A percentile compares a stretch with the other conserved stretches of the same genome.
Evolutionary conservation across 2,888 invertebrate genomes (phyloP).

Genomic region (Eupeodes luniger): DNA sequence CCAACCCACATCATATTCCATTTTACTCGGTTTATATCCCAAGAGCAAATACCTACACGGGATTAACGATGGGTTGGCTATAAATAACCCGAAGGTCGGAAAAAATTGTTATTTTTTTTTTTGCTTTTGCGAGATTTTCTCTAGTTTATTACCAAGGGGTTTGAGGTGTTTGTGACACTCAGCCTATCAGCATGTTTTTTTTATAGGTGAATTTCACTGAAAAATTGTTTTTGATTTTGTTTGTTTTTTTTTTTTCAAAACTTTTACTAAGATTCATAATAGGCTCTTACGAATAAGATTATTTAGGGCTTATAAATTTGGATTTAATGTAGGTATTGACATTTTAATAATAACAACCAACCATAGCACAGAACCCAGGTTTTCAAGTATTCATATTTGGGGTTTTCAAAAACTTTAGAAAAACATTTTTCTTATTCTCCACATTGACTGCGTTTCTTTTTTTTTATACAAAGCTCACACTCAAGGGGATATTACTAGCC

Average conservation of each 20-base stretch:
- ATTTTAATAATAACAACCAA: too few species aligned
- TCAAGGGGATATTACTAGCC: too few species aligned
- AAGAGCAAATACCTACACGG: conserved; percentile 74
- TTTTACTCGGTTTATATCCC: conserved; percentile 42
- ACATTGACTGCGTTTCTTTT: too few species aligned
- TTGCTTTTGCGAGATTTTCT: conserved; percentile 47
- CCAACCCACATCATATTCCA: not conserved
- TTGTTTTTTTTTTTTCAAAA: not conserved
- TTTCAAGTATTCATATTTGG: too few species aligned
- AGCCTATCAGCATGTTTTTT: conserved; percentile 38
- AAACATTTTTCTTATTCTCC: too few species aligned
- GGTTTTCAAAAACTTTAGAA: too few species aligned
- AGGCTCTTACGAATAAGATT: too few species aligned
- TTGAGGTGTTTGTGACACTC: conserved; percentile 36
- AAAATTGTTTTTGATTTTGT: not conserved
- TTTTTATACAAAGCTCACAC: too few species aligned
- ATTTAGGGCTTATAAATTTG: too few species aligned
- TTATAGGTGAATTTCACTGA: not conserved
- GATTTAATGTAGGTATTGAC: too few species aligned
- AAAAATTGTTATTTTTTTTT: conserved; percentile 58
- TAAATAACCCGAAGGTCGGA: conserved; percentile 73
- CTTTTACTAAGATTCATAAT: not conserved
- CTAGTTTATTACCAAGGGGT: conserved; percentile 24
- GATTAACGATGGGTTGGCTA: conserved; percentile 73
- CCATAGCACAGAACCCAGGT: too few species aligned